phyloP scores from a whole-genome alignment of 2,113 vertebrate genomes.

The Isurus oxyrinchus region DNA sequence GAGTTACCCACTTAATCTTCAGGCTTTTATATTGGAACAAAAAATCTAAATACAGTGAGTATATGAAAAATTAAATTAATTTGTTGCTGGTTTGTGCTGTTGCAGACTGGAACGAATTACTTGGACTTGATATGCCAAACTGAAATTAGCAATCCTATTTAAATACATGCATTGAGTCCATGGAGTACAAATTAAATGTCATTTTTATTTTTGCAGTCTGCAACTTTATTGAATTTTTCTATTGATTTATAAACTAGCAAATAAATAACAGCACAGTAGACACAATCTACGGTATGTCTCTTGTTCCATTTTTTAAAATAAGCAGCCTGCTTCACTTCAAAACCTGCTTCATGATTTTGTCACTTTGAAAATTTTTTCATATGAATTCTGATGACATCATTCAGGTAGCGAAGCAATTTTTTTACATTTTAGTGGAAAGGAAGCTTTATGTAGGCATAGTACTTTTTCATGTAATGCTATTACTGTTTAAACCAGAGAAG shows the following conservation, averaged over 20 bases:
- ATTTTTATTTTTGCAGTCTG: not conserved
- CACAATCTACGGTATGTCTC: not conserved
- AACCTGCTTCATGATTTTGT: not conserved
- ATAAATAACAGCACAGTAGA: not conserved
- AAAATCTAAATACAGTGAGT: not conserved
- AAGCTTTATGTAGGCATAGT: too few species aligned
- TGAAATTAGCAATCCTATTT: conserved; percentile 8
- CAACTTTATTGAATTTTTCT: conserved; percentile 4
- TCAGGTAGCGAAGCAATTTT: not conserved
- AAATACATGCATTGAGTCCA: not conserved
- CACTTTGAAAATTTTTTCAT: not conserved
- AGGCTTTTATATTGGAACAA: not conserved
- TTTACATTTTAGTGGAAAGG: not conserved
- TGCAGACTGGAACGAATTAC: not conserved
- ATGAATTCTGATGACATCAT: not conserved
- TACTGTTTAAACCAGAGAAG: not conserved
- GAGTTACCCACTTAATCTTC: not conserved
- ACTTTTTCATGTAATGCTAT: not conserved
- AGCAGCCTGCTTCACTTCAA: not conserved
- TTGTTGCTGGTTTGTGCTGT: not conserved
- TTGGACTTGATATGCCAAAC: not conserved
- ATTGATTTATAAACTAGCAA: not conserved
- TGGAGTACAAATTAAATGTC: conserved; percentile 9
- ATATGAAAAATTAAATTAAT: not conserved
- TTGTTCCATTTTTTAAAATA: not conserved